A percentile compares a stretch with the other conserved stretches of the same genome.
Evolutionary conservation across 2,113 vertebrate genomes (phyloP).

Genomic region (Cyprinodon brontotheroides): DNA sequence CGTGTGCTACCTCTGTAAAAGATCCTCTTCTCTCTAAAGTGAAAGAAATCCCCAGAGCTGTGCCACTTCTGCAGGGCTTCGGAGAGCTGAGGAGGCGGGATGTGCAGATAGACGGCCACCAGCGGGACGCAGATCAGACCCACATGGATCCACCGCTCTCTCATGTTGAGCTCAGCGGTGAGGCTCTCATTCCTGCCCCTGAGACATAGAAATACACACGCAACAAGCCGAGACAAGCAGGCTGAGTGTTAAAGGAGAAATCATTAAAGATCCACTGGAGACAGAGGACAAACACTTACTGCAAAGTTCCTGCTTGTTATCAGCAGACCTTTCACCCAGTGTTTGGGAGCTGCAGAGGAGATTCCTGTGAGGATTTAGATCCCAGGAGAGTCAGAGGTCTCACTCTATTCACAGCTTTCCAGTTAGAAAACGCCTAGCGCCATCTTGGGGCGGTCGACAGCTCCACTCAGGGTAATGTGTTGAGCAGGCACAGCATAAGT

Average conservation of each 20-base stretch:
- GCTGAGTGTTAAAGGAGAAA: too few relatives aligned
- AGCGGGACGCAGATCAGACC: constrained; percentile 86
- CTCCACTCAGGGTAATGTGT: too few relatives aligned
- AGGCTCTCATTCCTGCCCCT: constrained; percentile 55
- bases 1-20: constrained; percentile 88
- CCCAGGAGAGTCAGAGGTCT: not conserved
- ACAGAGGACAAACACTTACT: constrained; percentile 25
- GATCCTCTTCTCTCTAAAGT: constrained; percentile 83
- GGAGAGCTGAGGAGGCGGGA: constrained; percentile 88
- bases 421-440: too few relatives aligned
- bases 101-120: constrained; percentile 89
- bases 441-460: too few relatives aligned
- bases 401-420: constrained; percentile 7
- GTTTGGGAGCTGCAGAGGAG: constrained; percentile 4
- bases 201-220: not conserved
- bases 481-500: too few relatives aligned
- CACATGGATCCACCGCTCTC: constrained; percentile 93
- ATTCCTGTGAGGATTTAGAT: constrained; percentile 5
- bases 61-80: constrained; percentile 87
- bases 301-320: not conserved
- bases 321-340: constrained; percentile 34
- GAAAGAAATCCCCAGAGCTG: constrained; percentile 82
- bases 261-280: too few relatives aligned
- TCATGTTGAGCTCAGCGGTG: constrained; percentile 79
- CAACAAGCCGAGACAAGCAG: too few relatives aligned